Evolutionary conservation across 2,113 vertebrate genomes (phyloP).

Genomic region (human): DNA sequence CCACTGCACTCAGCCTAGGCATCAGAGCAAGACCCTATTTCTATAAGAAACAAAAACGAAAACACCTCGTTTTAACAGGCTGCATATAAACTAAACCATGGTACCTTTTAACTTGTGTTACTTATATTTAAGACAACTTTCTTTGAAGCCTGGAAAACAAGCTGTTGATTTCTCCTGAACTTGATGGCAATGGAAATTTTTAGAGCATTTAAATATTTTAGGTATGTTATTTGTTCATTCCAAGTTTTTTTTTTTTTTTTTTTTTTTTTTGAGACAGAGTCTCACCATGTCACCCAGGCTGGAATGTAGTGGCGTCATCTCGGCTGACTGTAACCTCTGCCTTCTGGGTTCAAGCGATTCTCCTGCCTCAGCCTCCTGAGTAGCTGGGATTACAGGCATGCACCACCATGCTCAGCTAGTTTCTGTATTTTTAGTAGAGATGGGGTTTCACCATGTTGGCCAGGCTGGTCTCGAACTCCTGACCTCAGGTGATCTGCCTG

Average conservation of each 20-base stretch:
- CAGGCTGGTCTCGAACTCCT: not conserved
- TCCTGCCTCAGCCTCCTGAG: too few species aligned
- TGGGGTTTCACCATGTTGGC: not conserved
- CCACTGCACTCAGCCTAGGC: too few species aligned
- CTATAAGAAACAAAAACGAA: not conserved
- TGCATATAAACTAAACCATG: not conserved
- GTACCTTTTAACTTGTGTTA: not conserved
- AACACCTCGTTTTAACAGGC: not conserved
- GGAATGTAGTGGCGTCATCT: too few species aligned
- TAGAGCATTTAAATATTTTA: not conserved
- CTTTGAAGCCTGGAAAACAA: conserved; percentile 24
- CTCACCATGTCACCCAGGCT: too few species aligned
- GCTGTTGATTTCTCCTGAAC: not conserved
- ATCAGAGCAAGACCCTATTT: too few species aligned
- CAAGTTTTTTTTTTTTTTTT: not conserved
- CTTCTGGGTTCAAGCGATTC: too few species aligned
- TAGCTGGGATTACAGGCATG: too few species aligned
- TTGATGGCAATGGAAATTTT: not conserved
- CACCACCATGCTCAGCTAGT: too few species aligned
- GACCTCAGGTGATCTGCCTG: not conserved
- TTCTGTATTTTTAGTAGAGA: not conserved
- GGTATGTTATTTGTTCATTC: conserved; percentile 31
- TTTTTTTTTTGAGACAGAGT: too few species aligned
- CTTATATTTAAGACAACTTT: conserved; percentile 1
- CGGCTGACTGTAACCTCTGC: too few species aligned